Percentiles rank a stretch among this genome's conserved stretches.
These are phyloP conservation scores for Peromyscus attwateri DNA, from an alignment of 2,797 vertebrate genomes.

Conservation along the genomic window DNA sequence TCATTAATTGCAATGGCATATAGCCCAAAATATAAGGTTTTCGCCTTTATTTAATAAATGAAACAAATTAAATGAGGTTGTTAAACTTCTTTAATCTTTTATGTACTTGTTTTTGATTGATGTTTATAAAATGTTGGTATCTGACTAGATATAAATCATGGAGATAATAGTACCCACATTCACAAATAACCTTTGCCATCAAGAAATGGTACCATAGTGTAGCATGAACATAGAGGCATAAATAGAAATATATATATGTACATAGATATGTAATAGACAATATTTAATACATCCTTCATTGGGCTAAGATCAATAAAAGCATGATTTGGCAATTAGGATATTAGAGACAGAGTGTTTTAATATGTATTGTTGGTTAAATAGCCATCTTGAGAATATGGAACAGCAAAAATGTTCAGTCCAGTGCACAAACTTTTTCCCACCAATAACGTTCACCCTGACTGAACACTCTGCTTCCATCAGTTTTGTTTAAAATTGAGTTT, in stretches of 20 bases:
- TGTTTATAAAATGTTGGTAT: background rate
- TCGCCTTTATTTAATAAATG: background rate
- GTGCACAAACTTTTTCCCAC: background rate
- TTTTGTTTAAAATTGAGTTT: slow-evolving; percentile 29
- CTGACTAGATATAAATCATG: background rate
- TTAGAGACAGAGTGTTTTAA: background rate
- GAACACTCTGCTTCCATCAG: background rate
- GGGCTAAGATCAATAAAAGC: slow-evolving; percentile 3
- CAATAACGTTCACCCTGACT: background rate
- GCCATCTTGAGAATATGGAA: slow-evolving; percentile 1
- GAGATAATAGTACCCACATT: background rate
- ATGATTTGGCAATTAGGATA: background rate
- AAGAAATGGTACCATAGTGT: background rate
- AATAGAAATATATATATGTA: slow-evolving; percentile 2
- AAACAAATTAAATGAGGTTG: background rate
- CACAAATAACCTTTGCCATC: background rate
- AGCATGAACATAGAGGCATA: background rate
- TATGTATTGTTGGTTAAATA: slow-evolving; percentile 8
- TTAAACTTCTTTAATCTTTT: background rate
- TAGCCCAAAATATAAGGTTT: background rate
- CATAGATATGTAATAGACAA: background rate
- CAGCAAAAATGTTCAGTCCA: background rate
- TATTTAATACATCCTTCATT: background rate
- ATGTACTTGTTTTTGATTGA: slow-evolving; percentile 4
- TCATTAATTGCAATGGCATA: background rate